These are phyloP conservation scores for Ophiodon elongatus DNA, from an alignment of 2,113 vertebrate genomes.

Conservation along the genomic window DNA sequence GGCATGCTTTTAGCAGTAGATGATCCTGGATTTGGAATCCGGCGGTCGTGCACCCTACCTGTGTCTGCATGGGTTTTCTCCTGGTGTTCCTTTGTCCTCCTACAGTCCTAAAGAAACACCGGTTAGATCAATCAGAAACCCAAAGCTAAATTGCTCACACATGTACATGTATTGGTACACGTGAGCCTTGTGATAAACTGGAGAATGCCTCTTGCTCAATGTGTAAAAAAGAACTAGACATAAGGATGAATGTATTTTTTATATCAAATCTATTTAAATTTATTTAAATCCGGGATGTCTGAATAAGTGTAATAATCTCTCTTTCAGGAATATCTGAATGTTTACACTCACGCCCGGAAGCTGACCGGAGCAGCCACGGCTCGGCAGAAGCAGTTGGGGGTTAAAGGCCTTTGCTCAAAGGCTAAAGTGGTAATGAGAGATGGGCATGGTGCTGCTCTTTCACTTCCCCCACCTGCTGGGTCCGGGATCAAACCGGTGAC, in stretches of 20 bases:
- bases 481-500: neutral
- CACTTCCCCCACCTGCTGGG: neutral
- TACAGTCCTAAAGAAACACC: neutral
- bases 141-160: neutral
- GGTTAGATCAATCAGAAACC: neutral
- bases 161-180: neutral
- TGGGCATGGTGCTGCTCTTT: neutral
- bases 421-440: neutral
- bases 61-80: too few species aligned
- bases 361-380: neutral
- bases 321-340: neutral
- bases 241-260: too few species aligned
- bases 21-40: neutral
- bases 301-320: neutral
- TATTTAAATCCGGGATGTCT: neutral
- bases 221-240: too few species aligned
- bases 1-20: neutral
- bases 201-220: neutral
- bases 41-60: too few species aligned
- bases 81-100: neutral
- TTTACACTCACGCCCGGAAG: neutral
- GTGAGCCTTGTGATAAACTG: neutral
- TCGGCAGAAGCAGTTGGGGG: neutral
- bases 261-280: too few species aligned
- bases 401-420: constrained; percentile 3